Conservation (phyloP, 2,888 invertebrate genomes). For the Belgica antarctica region DNA sequence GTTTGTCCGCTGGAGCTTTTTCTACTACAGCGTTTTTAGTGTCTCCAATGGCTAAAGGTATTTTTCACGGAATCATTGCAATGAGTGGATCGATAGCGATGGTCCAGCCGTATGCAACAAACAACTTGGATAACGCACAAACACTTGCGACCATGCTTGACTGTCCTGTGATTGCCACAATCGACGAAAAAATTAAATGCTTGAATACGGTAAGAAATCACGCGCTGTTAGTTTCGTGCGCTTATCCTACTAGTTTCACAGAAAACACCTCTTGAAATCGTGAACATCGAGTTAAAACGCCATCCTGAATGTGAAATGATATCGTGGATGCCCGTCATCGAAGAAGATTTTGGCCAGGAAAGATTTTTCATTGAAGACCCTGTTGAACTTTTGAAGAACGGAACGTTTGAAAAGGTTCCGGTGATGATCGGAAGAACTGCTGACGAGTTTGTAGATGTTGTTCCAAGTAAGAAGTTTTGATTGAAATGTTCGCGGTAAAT, state of each 20-base stretch:
- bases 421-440: slow-evolving; percentile 14
- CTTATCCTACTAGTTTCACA: slow-evolving; percentile 48
- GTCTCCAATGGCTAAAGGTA: slow-evolving; percentile 63
- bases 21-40: slow-evolving; percentile 58
- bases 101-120: slow-evolving; percentile 56
- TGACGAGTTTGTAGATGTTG: slow-evolving; percentile 55
- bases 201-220: slow-evolving; percentile 51
- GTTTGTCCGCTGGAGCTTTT: slow-evolving; percentile 58
- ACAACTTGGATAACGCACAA: slow-evolving; percentile 59
- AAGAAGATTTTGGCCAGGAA: slow-evolving; percentile 47
- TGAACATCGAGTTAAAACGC: background rate
- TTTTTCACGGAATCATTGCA: slow-evolving; percentile 67
- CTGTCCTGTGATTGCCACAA: slow-evolving; percentile 62
- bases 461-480: background rate
- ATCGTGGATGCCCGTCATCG: slow-evolving; percentile 44
- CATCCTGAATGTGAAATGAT: background rate
- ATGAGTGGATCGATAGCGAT: slow-evolving; percentile 64
- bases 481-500: no score
- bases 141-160: slow-evolving; percentile 62
- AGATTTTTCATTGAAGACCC: background rate
- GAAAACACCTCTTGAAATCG: background rate
- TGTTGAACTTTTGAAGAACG: background rate
- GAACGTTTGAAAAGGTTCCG: background rate
- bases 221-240: background rate
- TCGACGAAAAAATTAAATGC: slow-evolving; percentile 60